phyloP scores from a whole-genome alignment of 2,797 vertebrate species.

The Sus cebifrons region DNA sequence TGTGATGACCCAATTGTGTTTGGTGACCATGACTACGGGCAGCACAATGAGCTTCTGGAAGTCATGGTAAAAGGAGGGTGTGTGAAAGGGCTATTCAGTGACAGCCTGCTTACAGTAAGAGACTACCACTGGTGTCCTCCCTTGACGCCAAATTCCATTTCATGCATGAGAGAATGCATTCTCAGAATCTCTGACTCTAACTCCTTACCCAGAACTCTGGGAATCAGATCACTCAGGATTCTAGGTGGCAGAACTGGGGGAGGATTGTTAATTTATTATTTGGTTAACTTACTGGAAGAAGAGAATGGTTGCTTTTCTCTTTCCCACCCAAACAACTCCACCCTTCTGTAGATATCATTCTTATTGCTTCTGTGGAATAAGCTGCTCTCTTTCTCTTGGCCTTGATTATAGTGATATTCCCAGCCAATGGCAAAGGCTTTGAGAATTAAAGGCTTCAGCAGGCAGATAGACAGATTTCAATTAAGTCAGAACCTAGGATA shows the following conservation, averaged over 20 bases:
- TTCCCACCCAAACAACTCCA: neutral
- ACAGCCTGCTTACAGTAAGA: slow-evolving; percentile 56
- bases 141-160: slow-evolving; percentile 6
- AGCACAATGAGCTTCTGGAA: slow-evolving; percentile 73
- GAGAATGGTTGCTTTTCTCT: slow-evolving; percentile 35
- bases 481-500: neutral
- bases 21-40: slow-evolving; percentile 73
- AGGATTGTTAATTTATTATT: slow-evolving; percentile 1
- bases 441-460: neutral
- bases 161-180: neutral
- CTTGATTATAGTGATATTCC: neutral
- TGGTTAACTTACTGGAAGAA: slow-evolving; percentile 66
- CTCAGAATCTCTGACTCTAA: neutral
- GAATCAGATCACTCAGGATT: neutral
- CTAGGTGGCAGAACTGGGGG: slow-evolving; percentile 10
- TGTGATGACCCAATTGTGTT: slow-evolving; percentile 62
- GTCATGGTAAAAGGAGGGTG: slow-evolving; percentile 38
- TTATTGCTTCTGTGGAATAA: neutral
- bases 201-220: slow-evolving; percentile 11
- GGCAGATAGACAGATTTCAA: neutral
- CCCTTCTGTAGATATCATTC: slow-evolving; percentile 38
- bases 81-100: slow-evolving; percentile 60
- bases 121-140: neutral
- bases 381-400: neutral
- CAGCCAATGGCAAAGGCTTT: neutral